A percentile compares a stretch with the other conserved stretches of the same genome.
phyloP scores from a whole-genome alignment of 2,113 vertebrate species.

The Lethenteron camtschaticum region DNA sequence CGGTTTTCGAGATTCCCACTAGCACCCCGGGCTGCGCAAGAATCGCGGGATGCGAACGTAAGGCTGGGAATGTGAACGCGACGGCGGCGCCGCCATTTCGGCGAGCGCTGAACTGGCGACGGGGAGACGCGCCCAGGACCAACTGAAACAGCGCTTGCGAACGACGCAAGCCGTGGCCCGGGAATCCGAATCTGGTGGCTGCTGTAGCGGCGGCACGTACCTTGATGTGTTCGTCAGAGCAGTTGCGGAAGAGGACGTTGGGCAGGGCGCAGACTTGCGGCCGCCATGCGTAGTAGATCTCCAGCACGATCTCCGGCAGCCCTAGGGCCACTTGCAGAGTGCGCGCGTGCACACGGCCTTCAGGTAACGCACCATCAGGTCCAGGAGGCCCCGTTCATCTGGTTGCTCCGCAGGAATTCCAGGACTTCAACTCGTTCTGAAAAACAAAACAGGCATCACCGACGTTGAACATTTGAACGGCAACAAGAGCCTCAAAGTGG shows the following conservation, averaged over 20 bases:
- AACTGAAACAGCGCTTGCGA: too few relatives aligned
- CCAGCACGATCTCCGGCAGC: slow-evolving; percentile 47
- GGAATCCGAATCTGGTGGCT: too few relatives aligned
- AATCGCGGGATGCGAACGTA: too few relatives aligned
- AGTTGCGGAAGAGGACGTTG: slow-evolving; percentile 65
- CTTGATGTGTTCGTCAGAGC: slow-evolving; percentile 52
- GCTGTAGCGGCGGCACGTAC: slow-evolving; percentile 19
- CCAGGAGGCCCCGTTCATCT: slow-evolving; percentile 71
- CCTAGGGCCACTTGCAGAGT: slow-evolving; percentile 60
- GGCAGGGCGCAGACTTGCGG: slow-evolving; percentile 67
- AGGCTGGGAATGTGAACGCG: too few relatives aligned
- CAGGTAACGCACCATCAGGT: slow-evolving; percentile 71
- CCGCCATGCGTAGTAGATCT: slow-evolving; percentile 59
- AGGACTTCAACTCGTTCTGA: slow-evolving; percentile 72
- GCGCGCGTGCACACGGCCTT: slow-evolving; percentile 66
- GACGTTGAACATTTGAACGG: too few relatives aligned
- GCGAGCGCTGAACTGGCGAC: too few relatives aligned
- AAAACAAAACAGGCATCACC: background rate
- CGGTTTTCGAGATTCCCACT: too few relatives aligned
- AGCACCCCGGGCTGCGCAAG: too few relatives aligned
- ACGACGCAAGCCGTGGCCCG: too few relatives aligned
- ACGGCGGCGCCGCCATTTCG: too few relatives aligned
- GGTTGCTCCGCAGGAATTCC: slow-evolving; percentile 46
- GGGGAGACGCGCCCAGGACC: too few relatives aligned
- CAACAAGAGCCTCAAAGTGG: too few relatives aligned